These are phyloP conservation scores for Drosophila greeni DNA, from an alignment of 2,888 invertebrate species.

Conservation along the genomic window DNA sequence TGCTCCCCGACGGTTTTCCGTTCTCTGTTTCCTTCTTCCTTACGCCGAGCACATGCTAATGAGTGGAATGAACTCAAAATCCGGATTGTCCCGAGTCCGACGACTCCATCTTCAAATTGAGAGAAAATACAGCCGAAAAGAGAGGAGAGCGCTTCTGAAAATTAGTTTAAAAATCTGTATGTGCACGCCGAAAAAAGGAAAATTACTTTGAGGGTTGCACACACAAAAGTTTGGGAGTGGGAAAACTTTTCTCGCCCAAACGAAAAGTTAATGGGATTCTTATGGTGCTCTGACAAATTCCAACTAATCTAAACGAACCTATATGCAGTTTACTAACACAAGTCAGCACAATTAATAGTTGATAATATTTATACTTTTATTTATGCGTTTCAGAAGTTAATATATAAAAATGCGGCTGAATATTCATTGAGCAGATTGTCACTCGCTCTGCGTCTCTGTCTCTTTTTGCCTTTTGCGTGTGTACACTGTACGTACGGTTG, in stretches of 20 bases:
- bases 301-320: background rate
- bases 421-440: constrained; percentile 9
- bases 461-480: background rate
- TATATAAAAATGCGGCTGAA: constrained; percentile 36
- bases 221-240: constrained; percentile 5
- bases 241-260: constrained; percentile 15
- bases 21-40: constrained; percentile 5
- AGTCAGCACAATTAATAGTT: background rate
- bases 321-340: constrained; percentile 5
- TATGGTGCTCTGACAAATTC: background rate
- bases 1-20: background rate
- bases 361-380: background rate
- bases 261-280: constrained; percentile 31
- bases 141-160: constrained; percentile 45
- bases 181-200: constrained; percentile 25
- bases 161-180: constrained; percentile 45
- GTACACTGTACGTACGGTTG: background rate
- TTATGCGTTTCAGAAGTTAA: constrained; percentile 42
- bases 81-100: constrained; percentile 45
- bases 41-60: constrained; percentile 57
- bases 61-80: constrained; percentile 70
- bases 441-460: background rate
- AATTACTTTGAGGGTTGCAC: constrained; percentile 47
- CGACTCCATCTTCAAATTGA: constrained; percentile 36
- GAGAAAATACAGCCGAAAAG: constrained; percentile 16